Base-by-base conservation (phyloP, 2,888 invertebrate species). In the Drosophila quinaria region DNA sequence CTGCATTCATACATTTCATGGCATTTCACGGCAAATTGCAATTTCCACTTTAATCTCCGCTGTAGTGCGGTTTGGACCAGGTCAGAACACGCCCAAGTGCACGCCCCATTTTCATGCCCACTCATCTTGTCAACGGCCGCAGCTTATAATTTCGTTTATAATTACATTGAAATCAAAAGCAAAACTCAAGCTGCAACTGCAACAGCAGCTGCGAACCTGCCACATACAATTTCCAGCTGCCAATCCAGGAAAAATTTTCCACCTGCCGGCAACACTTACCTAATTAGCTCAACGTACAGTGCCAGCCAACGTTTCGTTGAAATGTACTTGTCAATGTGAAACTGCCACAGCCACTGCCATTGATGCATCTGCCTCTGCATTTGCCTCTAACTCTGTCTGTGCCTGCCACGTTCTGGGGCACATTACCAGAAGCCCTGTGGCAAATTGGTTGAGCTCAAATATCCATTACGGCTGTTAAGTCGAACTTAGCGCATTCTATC, bases 21-120 rank as follows among this genome's bases (percentile, higher is more conserved):
- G 29, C 29, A 29, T 80, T 80, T 75, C 72, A 75, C 55, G 66
- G 75, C 81, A 83, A 87, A 84, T 89, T 80, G 87, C 80, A 90
- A 88, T 88, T 90, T 88, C 89, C 87, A 84, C 73, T 78, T 87
- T 87, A 90, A 90, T 88, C 88, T 88, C 88, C 88, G 85, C 64
- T 77, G 58, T 55, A 62, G 42, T 49, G 73, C 29, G 73, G 68
- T 56, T 42, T 52, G 29, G 44, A 10, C 37, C 35, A 39, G 25
- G 55, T 29, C 54, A 42, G 39, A n/a, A n/a, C 51, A 47, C 29
- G 31, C 39, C 46, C 52, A 22, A 5, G 35, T 13, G 22, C 54
- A 9, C 47, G 4, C 29, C 5, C 3, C 10, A 13, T 3, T 15
- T n/a, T 9, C n/a, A 17, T 52, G 19, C 44, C 35, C 51, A 46